Conservation (phyloP, 2,797 vertebrate genomes). For the Dromococcyx pavoninus region DNA sequence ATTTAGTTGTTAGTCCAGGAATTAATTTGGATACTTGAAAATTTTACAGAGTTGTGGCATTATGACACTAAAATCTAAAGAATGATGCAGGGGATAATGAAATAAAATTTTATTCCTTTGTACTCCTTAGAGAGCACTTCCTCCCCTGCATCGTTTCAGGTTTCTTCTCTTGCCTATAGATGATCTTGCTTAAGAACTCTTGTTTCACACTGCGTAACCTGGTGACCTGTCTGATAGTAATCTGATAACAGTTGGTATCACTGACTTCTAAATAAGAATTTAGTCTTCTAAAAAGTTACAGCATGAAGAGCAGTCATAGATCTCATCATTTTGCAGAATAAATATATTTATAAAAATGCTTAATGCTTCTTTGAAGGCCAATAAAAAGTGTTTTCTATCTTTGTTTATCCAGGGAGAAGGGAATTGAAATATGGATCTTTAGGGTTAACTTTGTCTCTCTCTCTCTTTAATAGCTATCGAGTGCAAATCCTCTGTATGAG, state of each 20-base stretch:
- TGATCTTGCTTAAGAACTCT: background rate
- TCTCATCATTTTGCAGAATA: background rate
- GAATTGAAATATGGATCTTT: background rate
- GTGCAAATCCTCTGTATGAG: constrained; percentile 93
- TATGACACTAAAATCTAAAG: background rate
- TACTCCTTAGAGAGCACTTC: background rate
- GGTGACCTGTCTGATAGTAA: background rate
- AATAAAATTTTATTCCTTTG: background rate
- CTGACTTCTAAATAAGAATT: background rate
- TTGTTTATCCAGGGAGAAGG: background rate
- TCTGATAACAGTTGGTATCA: background rate
- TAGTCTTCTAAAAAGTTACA: background rate
- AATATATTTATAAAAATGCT: background rate
- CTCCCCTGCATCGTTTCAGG: background rate
- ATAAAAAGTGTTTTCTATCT: background rate
- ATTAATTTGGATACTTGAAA: background rate
- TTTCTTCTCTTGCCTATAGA: background rate
- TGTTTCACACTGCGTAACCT: background rate
- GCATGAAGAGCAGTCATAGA: background rate
- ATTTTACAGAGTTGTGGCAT: background rate
- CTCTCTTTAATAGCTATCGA: constrained; percentile 83
- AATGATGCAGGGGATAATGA: background rate
- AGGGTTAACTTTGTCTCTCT: background rate
- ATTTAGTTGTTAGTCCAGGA: background rate
- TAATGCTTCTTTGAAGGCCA: background rate